Evolutionary conservation across 2,797 vertebrate species (phyloP).

Genomic region (Phoebastria nigripes): DNA sequence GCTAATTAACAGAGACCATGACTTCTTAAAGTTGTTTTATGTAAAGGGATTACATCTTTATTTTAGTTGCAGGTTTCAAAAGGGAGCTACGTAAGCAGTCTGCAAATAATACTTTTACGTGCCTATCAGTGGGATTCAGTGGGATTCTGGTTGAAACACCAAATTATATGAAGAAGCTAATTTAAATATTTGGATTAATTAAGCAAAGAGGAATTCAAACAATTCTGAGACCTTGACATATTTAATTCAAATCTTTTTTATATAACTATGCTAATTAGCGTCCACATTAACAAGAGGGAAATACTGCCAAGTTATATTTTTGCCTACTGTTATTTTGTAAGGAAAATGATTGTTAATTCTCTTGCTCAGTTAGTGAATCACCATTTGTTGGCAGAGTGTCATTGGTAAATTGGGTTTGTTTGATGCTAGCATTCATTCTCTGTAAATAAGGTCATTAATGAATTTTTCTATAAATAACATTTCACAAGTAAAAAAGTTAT

Average conservation of each 20-base stretch:
- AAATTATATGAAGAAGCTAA: conserved; percentile 43
- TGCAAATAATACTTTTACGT: conserved; percentile 63
- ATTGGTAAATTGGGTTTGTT: conserved; percentile 25
- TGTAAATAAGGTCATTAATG: background rate
- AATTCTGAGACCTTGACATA: conserved; percentile 46
- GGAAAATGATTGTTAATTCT: conserved; percentile 8
- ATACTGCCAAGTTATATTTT: conserved; percentile 45
- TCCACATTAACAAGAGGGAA: conserved; percentile 31
- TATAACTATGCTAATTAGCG: conserved; percentile 50
- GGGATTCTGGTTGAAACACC: conserved; percentile 31
- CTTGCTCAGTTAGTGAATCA: conserved; percentile 28
- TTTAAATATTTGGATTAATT: conserved; percentile 68
- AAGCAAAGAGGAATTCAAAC: conserved; percentile 54
- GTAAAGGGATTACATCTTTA: conserved; percentile 1
- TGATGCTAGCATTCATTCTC: conserved; percentile 11
- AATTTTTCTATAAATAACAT: background rate
- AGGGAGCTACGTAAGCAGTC: conserved; percentile 32
- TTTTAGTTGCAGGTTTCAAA: conserved; percentile 59
- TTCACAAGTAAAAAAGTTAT: background rate
- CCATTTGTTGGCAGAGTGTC: conserved; percentile 30
- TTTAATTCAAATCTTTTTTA: conserved; percentile 43
- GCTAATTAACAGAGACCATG: background rate
- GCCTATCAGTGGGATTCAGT: conserved; percentile 29
- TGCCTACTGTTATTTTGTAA: conserved; percentile 27
- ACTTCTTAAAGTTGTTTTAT: background rate